Evolutionary conservation across 2,113 vertebrate species (phyloP).

Genomic region (Castor canadensis): DNA sequence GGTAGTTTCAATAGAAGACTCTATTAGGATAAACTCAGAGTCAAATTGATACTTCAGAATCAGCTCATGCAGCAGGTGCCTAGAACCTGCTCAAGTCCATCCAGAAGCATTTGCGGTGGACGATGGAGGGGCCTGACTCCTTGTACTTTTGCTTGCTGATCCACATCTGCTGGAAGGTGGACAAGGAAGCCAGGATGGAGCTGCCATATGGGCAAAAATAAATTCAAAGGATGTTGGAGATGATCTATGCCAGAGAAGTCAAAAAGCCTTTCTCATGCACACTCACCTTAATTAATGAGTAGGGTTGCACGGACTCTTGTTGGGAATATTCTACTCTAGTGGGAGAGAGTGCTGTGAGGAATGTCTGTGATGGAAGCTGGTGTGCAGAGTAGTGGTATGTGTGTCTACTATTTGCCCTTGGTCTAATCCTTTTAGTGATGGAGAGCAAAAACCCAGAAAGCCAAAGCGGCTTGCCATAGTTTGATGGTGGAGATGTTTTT

Average conservation of each 20-base stretch:
- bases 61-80: too few species aligned
- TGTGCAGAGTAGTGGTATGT: background rate
- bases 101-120: conserved; percentile 91
- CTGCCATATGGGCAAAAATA: conserved; percentile 74
- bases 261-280: background rate
- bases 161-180: conserved; percentile 90
- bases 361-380: background rate
- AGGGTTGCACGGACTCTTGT: background rate
- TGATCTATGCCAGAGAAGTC: background rate
- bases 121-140: conserved; percentile 89
- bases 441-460: background rate
- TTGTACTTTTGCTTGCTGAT: conserved; percentile 88
- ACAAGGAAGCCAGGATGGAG: conserved; percentile 89
- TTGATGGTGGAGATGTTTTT: background rate
- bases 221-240: background rate
- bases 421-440: background rate
- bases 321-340: background rate
- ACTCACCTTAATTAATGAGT: background rate
- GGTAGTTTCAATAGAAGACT: background rate
- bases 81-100: too few species aligned
- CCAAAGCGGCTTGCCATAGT: background rate
- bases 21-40: background rate
- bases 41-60: too few species aligned
- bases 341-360: background rate
- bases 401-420: background rate